Conservation (phyloP, 2,113 vertebrate genomes). For the Atherinomorus stipes region DNA sequence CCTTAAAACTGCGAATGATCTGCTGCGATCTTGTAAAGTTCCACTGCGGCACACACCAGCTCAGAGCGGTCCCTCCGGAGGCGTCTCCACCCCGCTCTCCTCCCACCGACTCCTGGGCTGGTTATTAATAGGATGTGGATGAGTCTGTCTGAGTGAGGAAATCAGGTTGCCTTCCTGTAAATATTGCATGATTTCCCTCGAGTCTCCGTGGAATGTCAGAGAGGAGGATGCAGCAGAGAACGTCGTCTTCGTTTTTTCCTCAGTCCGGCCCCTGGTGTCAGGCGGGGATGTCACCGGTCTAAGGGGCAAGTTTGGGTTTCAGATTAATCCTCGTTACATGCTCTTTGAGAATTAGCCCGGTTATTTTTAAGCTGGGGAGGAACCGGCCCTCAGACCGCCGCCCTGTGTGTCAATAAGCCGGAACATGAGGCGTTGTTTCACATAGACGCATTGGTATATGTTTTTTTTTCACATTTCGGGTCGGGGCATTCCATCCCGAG, state of each 20-base stretch:
- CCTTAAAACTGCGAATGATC: neutral
- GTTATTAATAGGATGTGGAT: constrained; percentile 68
- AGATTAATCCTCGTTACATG: constrained; percentile 13
- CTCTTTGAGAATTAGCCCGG: neutral
- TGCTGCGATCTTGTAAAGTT: neutral
- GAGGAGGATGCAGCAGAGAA: constrained; percentile 36
- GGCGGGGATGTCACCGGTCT: neutral
- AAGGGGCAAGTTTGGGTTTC: constrained; percentile 1
- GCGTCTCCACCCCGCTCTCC: neutral
- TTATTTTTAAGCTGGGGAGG: constrained; percentile 23
- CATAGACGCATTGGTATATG: constrained; percentile 2
- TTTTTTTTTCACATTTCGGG: neutral
- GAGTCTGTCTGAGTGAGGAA: constrained; percentile 64
- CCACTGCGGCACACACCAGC: constrained; percentile 19
- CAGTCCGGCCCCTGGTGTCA: constrained; percentile 14
- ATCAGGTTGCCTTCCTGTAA: constrained; percentile 77
- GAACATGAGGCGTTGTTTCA: constrained; percentile 11
- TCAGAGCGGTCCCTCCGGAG: neutral
- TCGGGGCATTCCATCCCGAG: no score
- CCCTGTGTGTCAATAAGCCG: constrained; percentile 24
- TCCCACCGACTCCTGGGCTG: constrained; percentile 32
- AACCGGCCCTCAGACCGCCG: neutral
- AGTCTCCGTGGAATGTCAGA: constrained; percentile 49
- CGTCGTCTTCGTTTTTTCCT: neutral
- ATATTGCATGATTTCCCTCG: constrained; percentile 74